phyloP scores from a whole-genome alignment of 2,888 invertebrate genomes.

The Pammene fasciana region DNA sequence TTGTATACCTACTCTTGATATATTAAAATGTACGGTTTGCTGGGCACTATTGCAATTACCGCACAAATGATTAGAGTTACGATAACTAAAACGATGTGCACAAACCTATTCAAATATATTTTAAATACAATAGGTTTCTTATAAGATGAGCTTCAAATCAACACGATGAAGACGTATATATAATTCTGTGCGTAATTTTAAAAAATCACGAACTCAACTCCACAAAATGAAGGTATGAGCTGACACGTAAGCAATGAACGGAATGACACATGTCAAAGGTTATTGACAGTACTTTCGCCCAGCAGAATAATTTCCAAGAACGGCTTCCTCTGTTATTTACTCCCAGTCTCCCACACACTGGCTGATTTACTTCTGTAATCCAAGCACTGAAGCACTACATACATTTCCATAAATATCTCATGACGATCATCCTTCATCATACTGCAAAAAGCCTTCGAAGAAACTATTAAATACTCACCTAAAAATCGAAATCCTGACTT shows the following conservation, averaged over 20 bases:
- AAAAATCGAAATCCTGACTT: slow-evolving; percentile 11
- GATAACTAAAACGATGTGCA: slow-evolving; percentile 23
- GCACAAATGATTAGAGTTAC: slow-evolving; percentile 11
- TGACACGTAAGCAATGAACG: slow-evolving; percentile 84
- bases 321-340: slow-evolving; percentile 37
- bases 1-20: neutral
- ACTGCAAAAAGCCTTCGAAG: neutral
- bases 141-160: neutral
- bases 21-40: neutral
- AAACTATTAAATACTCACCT: slow-evolving; percentile 30
- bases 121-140: slow-evolving; percentile 9
- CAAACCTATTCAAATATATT: slow-evolving; percentile 13
- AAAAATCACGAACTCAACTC: slow-evolving; percentile 49
- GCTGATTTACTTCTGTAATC: neutral
- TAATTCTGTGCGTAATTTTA: slow-evolving; percentile 37
- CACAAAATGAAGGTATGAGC: slow-evolving; percentile 62
- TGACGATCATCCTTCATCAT: slow-evolving; percentile 19
- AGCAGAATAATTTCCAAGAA: slow-evolving; percentile 45
- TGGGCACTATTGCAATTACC: slow-evolving; percentile 12
- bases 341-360: too few species aligned
- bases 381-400: neutral
- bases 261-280: slow-evolving; percentile 84
- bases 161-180: slow-evolving; percentile 18
- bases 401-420: slow-evolving; percentile 22
- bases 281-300: slow-evolving; percentile 75